Evolutionary conservation across 1,140 invertebrate species (phyloP).

Genomic region (Platyscapa corneri): DNA sequence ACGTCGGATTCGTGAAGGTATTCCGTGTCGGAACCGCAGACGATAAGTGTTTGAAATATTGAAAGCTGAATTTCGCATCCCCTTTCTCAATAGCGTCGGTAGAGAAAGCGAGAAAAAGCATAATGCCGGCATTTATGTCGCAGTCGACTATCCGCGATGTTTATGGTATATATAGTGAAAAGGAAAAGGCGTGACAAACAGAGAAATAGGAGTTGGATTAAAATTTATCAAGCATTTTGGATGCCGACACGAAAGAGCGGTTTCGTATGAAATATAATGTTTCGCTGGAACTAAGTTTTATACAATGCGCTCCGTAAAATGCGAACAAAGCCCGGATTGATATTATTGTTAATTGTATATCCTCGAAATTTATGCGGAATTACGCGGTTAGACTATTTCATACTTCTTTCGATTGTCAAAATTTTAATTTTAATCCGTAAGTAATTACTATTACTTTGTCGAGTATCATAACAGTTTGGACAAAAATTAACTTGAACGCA

Average conservation of each 20-base stretch:
- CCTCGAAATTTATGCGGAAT: no score
- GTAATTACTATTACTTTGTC: no score
- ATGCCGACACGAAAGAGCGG: conserved; percentile 32
- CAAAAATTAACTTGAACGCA: no score
- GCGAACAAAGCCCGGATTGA: not conserved
- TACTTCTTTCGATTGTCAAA: no score
- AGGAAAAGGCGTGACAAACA: conserved; percentile 40
- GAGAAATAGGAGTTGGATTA: conserved; percentile 7
- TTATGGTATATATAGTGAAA: conserved; percentile 23
- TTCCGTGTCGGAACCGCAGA: conserved; percentile 52
- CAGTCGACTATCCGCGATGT: conserved; percentile 55
- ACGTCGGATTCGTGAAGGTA: conserved; percentile 39
- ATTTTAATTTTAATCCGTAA: no score
- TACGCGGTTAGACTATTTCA: no score
- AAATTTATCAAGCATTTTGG: conserved; percentile 42
- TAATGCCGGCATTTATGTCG: conserved; percentile 69
- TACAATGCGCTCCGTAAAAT: not conserved
- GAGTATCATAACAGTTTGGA: no score
- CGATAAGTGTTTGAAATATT: conserved; percentile 75
- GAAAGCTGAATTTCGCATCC: conserved; percentile 67
- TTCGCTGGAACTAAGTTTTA: not conserved
- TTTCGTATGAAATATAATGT: not conserved
- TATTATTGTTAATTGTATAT: not conserved
- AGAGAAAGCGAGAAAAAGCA: conserved; percentile 56
- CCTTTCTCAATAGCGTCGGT: conserved; percentile 46